These are phyloP conservation scores for Spinus pinus DNA, from an alignment of 2,797 vertebrate genomes.

Conservation along the genomic window DNA sequence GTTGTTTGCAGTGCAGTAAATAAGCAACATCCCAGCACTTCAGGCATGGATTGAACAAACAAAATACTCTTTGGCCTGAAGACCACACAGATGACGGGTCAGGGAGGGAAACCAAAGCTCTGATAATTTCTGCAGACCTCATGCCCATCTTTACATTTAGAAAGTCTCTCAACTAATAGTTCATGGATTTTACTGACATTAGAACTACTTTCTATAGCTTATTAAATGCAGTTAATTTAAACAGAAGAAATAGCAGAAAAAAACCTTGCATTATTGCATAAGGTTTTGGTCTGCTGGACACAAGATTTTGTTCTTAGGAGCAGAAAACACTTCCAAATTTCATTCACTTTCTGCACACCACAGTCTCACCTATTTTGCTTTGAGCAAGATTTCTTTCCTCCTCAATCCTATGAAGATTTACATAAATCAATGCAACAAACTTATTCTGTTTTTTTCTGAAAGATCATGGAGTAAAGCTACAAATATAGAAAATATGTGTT, in stretches of 20 bases:
- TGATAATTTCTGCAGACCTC: not conserved
- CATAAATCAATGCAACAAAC: not conserved
- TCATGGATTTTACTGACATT: not conserved
- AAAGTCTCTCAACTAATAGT: not conserved
- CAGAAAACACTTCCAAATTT: not conserved
- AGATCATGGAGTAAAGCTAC: not conserved
- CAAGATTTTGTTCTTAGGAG: not conserved
- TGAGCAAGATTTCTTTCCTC: not conserved
- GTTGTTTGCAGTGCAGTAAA: not conserved
- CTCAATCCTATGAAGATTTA: not conserved
- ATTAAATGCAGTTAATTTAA: not conserved
- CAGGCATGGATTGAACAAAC: not conserved
- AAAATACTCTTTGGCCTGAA: not conserved
- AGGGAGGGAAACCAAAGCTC: not conserved
- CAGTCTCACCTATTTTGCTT: not conserved
- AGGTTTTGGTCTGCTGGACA: not conserved
- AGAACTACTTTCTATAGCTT: not conserved
- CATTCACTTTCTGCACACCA: not conserved
- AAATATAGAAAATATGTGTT: not conserved
- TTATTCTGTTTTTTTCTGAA: not conserved
- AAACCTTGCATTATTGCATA: not conserved
- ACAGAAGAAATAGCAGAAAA: not conserved
- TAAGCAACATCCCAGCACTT: not conserved
- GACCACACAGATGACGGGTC: not conserved
- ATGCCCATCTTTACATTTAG: not conserved